phyloP scores from a whole-genome alignment of 1,140 invertebrate genomes.

The Heliconius himera region DNA sequence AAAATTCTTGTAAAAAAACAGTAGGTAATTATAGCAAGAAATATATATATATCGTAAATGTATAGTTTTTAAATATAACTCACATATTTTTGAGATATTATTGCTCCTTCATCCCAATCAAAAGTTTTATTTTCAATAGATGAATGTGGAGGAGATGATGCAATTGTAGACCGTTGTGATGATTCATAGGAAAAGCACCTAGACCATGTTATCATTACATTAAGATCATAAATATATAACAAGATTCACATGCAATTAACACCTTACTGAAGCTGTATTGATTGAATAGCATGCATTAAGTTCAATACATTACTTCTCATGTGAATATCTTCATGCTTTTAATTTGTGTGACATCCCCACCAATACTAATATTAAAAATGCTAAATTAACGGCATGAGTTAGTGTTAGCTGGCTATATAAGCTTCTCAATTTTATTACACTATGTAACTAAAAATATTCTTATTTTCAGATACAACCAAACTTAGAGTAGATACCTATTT shows the following conservation, averaged over 20 bases:
- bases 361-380: slow-evolving; percentile 1
- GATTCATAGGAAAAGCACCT: slow-evolving; percentile 91
- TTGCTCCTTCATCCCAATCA: slow-evolving; percentile 76
- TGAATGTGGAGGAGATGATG: slow-evolving; percentile 84
- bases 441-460: neutral
- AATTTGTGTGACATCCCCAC: neutral
- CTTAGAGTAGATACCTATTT: too few species aligned
- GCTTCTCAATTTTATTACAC: neutral
- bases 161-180: slow-evolving; percentile 82
- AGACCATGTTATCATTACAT: slow-evolving; percentile 28
- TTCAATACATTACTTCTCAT: slow-evolving; percentile 9
- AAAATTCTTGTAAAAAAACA: too few species aligned
- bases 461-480: neutral
- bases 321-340: slow-evolving; percentile 18
- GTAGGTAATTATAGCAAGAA: too few species aligned
- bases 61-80: slow-evolving; percentile 33
- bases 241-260: slow-evolving; percentile 35
- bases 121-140: slow-evolving; percentile 82
- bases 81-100: slow-evolving; percentile 74
- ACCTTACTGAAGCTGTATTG: slow-evolving; percentile 32
- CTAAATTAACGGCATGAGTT: slow-evolving; percentile 6
- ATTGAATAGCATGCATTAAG: slow-evolving; percentile 16
- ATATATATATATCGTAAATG: slow-evolving; percentile 8
- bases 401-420: slow-evolving; percentile 13
- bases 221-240: slow-evolving; percentile 31